phyloP scores from a whole-genome alignment of 2,797 vertebrate species.

The Squalus acanthias region DNA sequence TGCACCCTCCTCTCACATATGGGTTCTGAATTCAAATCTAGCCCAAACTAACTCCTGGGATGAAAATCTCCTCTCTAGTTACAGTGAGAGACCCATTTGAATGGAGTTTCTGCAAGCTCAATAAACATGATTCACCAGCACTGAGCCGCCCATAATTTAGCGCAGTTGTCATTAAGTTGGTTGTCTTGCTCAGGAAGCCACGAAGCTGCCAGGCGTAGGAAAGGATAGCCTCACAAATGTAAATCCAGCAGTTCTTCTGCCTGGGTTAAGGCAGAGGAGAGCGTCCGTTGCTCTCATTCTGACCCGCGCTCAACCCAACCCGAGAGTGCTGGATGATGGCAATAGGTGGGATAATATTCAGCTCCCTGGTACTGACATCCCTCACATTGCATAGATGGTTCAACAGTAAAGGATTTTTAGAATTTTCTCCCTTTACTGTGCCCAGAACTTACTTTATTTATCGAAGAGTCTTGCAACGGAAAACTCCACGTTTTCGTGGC shows the following conservation, averaged over 20 bases:
- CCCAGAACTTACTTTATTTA: not conserved
- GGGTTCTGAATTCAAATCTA: not conserved
- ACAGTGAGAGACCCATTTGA: not conserved
- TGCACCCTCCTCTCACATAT: not conserved
- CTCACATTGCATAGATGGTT: not conserved
- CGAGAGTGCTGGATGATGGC: not conserved
- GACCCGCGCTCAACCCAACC: not conserved
- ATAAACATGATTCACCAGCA: not conserved
- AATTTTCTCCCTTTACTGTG: not conserved
- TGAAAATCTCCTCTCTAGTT: not conserved
- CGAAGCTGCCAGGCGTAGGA: not conserved
- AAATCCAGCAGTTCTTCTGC: too few species aligned
- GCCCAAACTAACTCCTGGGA: not conserved
- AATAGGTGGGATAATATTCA: not conserved
- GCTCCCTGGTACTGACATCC: not conserved
- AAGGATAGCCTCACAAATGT: not conserved
- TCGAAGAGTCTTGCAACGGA: not conserved
- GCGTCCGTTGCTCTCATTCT: not conserved
- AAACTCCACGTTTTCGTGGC: not conserved
- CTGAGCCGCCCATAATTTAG: not conserved
- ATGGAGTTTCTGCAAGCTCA: not conserved
- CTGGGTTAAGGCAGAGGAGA: not conserved
- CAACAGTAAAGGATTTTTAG: not conserved
- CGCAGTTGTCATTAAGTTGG: not conserved
- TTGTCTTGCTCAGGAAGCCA: not conserved